Evolutionary conservation across 2,797 vertebrate genomes (phyloP).

Genomic region (Sparus aurata): DNA sequence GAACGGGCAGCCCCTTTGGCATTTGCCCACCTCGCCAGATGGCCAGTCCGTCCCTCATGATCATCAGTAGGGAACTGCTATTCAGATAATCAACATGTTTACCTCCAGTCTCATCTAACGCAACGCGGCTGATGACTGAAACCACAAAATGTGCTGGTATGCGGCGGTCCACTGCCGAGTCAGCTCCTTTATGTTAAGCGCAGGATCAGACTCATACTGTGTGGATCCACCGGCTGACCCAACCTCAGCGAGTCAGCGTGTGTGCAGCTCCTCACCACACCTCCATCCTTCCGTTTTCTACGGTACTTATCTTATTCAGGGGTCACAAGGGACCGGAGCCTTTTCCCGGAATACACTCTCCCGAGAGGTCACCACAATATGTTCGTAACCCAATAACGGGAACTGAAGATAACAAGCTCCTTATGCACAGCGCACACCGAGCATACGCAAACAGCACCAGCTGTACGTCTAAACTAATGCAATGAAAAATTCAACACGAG

Average conservation of each 20-base stretch:
- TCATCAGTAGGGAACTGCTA: background rate
- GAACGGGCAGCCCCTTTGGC: too few species aligned
- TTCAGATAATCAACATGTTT: conserved; percentile 19
- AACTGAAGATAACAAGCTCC: conserved; percentile 19
- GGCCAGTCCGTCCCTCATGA: background rate
- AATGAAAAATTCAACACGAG: conserved; percentile 34
- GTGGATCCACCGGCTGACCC: conserved; percentile 26
- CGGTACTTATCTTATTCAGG: conserved; percentile 29
- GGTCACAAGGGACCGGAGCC: conserved; percentile 10
- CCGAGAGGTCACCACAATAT: conserved; percentile 23
- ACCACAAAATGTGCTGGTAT: conserved; percentile 11
- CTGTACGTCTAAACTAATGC: conserved; percentile 11
- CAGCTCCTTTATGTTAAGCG: conserved; percentile 44
- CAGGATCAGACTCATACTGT: conserved; percentile 35
- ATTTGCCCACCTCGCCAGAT: too few species aligned
- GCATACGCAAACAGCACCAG: conserved; percentile 14
- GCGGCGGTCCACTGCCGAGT: conserved; percentile 46
- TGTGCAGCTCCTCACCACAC: conserved; percentile 26
- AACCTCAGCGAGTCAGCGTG: conserved; percentile 18
- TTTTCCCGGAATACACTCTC: conserved; percentile 46
- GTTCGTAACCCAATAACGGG: conserved; percentile 22
- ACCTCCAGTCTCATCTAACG: background rate
- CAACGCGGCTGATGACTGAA: conserved; percentile 19
- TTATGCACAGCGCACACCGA: conserved; percentile 4
- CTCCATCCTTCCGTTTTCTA: conserved; percentile 22